Evolutionary conservation across 2,113 vertebrate species (phyloP).

Genomic region (Datnioides undecimradiatus): DNA sequence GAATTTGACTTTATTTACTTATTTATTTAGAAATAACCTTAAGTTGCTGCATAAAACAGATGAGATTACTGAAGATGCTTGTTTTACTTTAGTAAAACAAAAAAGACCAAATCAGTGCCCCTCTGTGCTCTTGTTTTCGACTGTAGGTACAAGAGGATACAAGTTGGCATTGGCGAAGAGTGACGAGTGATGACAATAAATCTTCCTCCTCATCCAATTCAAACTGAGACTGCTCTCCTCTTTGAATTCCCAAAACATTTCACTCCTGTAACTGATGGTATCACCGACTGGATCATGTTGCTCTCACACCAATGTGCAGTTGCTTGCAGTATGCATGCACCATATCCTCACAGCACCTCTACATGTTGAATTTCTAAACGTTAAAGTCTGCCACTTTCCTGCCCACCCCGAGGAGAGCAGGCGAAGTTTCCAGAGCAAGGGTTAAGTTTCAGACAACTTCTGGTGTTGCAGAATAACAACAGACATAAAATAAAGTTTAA

Average conservation of each 20-base stretch:
- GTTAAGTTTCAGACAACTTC: not conserved
- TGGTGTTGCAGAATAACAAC: not conserved
- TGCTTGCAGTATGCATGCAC: conserved; percentile 32
- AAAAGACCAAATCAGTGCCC: not conserved
- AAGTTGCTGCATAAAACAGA: not conserved
- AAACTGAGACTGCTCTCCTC: not conserved
- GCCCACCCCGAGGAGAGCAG: not conserved
- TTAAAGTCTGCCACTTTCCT: conserved; percentile 19
- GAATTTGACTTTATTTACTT: too few species aligned
- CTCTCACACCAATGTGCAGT: conserved; percentile 9
- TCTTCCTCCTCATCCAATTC: not conserved
- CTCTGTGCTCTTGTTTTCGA: not conserved
- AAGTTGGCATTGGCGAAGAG: not conserved
- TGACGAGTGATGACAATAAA: conserved; percentile 7
- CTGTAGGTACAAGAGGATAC: conserved; percentile 7
- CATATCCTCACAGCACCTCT: not conserved
- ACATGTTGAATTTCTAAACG: conserved; percentile 27
- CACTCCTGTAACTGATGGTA: not conserved
- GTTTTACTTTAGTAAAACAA: not conserved
- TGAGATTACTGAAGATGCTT: not conserved
- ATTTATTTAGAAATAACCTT: not conserved
- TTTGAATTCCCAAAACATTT: not conserved
- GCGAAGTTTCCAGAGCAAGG: conserved; percentile 41
- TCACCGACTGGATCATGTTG: conserved; percentile 4
- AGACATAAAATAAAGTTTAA: too few species aligned